Conservation (phyloP, 2,888 invertebrate species). For the Caenorhabditis wallacei region DNA sequence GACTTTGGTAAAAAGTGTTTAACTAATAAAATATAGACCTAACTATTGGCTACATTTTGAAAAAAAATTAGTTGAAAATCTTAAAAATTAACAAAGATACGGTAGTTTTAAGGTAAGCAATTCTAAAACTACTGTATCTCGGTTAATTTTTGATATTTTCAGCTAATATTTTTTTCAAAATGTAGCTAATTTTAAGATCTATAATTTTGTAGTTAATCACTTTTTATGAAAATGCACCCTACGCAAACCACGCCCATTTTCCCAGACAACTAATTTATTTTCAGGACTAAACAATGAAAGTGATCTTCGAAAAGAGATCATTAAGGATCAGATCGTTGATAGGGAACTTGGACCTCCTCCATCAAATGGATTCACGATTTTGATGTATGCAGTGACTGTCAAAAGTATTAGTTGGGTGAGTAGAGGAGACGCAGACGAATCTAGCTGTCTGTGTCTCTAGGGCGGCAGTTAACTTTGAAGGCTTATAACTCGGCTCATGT, state of each 20-base stretch:
- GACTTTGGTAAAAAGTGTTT: no score
- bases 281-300: conserved; percentile 31
- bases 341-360: conserved; percentile 39
- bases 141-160: neutral
- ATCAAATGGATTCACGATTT: conserved; percentile 63
- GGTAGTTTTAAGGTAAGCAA: neutral
- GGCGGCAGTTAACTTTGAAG: no score
- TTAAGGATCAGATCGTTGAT: conserved; percentile 21
- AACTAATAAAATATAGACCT: no score
- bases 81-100: neutral
- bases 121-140: neutral
- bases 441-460: no score
- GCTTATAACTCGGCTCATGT: no score
- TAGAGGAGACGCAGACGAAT: no score
- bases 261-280: no score
- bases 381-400: conserved; percentile 68
- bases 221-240: neutral
- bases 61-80: neutral
- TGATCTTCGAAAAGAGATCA: conserved; percentile 55
- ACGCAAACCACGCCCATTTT: no score
- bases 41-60: no score
- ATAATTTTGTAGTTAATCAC: neutral
- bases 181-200: neutral
- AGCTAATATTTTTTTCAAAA: neutral
- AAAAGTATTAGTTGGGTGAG: conserved; percentile 64